These are phyloP conservation scores for Nezara viridula DNA, from an alignment of 2,888 invertebrate genomes.

Conservation along the genomic window DNA sequence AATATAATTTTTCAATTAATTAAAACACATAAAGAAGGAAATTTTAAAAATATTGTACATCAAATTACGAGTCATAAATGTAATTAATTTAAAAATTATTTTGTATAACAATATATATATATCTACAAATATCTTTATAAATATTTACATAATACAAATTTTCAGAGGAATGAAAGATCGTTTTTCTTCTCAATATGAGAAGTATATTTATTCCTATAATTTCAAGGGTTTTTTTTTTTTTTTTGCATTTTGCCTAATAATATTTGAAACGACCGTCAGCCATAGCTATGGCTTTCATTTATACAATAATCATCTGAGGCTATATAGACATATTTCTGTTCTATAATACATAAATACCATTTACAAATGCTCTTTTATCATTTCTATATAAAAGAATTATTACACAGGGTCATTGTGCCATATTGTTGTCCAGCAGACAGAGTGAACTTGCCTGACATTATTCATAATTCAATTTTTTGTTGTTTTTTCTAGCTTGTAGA, in stretches of 20 bases:
- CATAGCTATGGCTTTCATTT: not conserved
- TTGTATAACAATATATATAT: constrained; percentile 43
- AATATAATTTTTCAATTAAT: not conserved
- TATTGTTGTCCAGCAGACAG: not conserved
- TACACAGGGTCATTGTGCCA: constrained; percentile 17
- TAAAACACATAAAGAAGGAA: not conserved
- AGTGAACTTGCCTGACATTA: not conserved
- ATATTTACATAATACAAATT: constrained; percentile 46
- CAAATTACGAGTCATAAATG: not conserved
- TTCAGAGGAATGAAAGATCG: constrained; percentile 31
- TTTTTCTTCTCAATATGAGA: constrained; percentile 48
- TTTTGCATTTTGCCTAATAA: not conserved
- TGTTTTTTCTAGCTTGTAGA: not conserved
- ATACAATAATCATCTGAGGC: constrained; percentile 18
- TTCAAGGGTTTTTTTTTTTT: not conserved
- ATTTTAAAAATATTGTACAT: not conserved
- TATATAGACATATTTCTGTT: constrained; percentile 21
- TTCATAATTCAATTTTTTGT: not conserved
- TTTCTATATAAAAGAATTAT: constrained; percentile 45
- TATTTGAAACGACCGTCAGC: constrained; percentile 15
- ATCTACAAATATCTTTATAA: constrained; percentile 43
- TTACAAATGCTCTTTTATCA: constrained; percentile 30
- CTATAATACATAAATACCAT: constrained; percentile 36
- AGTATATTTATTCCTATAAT: constrained; percentile 35
- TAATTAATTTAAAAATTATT: constrained; percentile 37